Percentiles rank a stretch among this genome's conserved stretches.
phyloP scores from a whole-genome alignment of 2,888 invertebrate species.

The Polydrusus cervinus region DNA sequence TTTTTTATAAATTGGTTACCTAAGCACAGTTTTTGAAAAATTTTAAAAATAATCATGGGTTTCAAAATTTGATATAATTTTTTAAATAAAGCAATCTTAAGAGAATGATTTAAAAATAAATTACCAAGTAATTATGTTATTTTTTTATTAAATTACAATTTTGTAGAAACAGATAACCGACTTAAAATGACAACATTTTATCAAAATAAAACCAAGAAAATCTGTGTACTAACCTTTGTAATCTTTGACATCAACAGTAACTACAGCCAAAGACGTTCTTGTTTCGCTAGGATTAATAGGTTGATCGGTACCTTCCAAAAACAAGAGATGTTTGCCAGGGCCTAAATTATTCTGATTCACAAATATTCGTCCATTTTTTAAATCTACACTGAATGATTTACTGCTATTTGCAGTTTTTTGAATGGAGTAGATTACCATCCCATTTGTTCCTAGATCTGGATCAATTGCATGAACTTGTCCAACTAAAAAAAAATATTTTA shows the following conservation, averaged over 20 bases:
- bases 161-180: too few species aligned
- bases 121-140: too few species aligned
- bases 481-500: slow-evolving; percentile 52
- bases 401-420: slow-evolving; percentile 67
- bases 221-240: slow-evolving; percentile 59
- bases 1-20: too few species aligned
- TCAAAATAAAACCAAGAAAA: too few species aligned
- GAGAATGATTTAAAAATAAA: too few species aligned
- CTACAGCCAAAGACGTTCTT: slow-evolving; percentile 88
- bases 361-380: slow-evolving; percentile 80
- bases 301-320: slow-evolving; percentile 89
- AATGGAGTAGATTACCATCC: slow-evolving; percentile 76
- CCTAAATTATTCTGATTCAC: slow-evolving; percentile 79
- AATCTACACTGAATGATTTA: slow-evolving; percentile 82
- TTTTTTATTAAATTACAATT: too few species aligned
- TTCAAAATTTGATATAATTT: too few species aligned
- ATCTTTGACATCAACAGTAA: slow-evolving; percentile 83
- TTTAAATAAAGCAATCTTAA: too few species aligned
- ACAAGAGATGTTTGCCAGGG: slow-evolving; percentile 84
- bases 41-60: too few species aligned
- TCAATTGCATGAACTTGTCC: slow-evolving; percentile 88
- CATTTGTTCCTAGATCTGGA: slow-evolving; percentile 86
- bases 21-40: too few species aligned
- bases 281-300: slow-evolving; percentile 89
- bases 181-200: too few species aligned